phyloP scores from a whole-genome alignment of 2,797 vertebrate genomes.

The Muraenolepis orangiensis region DNA sequence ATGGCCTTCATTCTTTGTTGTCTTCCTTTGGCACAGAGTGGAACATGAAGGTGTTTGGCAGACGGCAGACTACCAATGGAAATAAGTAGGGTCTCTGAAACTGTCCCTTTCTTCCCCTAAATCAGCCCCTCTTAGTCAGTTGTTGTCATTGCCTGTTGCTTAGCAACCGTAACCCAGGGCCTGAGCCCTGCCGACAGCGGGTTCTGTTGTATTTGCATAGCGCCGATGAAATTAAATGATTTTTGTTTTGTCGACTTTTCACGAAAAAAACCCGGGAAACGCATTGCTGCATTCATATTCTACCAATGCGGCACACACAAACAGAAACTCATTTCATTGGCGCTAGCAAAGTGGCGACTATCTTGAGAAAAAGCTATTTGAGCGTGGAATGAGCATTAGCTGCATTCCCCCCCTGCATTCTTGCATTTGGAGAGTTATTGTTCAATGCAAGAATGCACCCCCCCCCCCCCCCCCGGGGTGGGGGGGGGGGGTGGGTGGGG shows the following conservation, averaged over 20 bases:
- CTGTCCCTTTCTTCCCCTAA: neutral
- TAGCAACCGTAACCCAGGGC: neutral
- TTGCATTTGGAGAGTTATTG: no score
- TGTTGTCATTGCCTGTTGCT: neutral
- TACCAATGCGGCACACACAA: neutral
- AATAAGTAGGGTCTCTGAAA: neutral
- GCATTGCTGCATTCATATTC: neutral
- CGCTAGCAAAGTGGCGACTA: neutral
- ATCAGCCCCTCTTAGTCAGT: neutral
- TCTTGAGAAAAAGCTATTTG: conserved; percentile 16
- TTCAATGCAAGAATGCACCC: no score
- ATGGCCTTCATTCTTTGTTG: neutral
- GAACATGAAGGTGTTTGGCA: neutral
- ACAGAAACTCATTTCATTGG: neutral
- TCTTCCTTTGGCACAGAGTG: neutral
- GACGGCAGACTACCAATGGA: neutral
- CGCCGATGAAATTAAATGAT: neutral
- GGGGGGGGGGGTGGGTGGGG: neutral
- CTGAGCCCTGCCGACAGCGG: neutral
- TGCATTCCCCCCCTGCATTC: no score
- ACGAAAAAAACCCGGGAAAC: neutral
- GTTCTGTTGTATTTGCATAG: neutral
- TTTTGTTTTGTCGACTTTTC: neutral
- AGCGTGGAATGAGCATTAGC: conserved; percentile 54
- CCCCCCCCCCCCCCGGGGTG: no score